phyloP scores from a whole-genome alignment of 2,113 vertebrate species.

The Lipotes vexillifer region DNA sequence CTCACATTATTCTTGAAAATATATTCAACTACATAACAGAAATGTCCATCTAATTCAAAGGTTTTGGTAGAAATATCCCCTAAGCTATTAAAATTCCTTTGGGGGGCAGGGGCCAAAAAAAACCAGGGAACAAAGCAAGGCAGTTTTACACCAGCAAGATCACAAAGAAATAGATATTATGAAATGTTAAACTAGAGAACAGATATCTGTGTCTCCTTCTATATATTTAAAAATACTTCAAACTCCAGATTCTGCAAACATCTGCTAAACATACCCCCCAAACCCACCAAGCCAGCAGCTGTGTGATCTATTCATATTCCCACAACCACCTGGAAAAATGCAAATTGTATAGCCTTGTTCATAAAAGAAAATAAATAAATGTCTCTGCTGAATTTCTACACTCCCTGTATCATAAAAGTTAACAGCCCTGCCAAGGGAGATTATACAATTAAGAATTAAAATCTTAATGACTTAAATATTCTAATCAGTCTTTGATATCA shows the following conservation, averaged over 20 bases:
- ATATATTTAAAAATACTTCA: conserved; percentile 9
- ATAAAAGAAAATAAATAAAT: conserved; percentile 74
- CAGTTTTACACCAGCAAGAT: neutral
- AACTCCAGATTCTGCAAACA: conserved; percentile 50
- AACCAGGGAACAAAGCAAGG: neutral
- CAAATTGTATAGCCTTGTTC: conserved; percentile 66
- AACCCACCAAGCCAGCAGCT: conserved; percentile 58
- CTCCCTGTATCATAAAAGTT: conserved; percentile 61
- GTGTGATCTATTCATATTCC: conserved; percentile 62
- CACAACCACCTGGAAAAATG: conserved; percentile 63
- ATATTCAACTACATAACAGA: neutral
- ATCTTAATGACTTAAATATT: conserved; percentile 39
- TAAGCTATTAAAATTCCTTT: neutral
- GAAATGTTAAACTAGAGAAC: neutral
- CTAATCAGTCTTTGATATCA: conserved; percentile 43
- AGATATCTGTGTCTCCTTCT: neutral
- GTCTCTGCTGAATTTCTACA: conserved; percentile 65
- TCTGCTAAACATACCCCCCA: neutral
- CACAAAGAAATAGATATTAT: neutral
- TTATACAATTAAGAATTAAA: conserved; percentile 46
- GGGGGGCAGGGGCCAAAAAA: neutral
- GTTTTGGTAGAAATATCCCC: neutral
- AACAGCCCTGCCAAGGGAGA: conserved; percentile 44
- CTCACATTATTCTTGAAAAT: neutral
- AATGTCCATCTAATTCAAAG: neutral